Evolutionary conservation across 2,797 vertebrate species (phyloP).

Genomic region (Phylloscopus collybita): DNA sequence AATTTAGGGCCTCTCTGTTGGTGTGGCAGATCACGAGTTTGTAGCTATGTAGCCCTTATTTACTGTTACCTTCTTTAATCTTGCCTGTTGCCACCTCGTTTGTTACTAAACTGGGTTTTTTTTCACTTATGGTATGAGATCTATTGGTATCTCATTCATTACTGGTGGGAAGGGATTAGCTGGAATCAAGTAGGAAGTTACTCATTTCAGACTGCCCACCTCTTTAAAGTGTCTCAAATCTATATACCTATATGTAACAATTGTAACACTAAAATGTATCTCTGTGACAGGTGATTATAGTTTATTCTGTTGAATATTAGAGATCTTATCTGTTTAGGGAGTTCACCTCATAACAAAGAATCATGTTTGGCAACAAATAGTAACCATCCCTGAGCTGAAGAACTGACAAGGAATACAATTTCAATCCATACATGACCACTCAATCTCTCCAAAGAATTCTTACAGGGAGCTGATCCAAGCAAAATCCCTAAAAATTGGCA

Average conservation of each 20-base stretch:
- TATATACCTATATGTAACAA: background rate
- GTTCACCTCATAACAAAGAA: background rate
- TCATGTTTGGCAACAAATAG: background rate
- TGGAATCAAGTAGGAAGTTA: background rate
- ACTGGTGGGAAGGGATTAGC: background rate
- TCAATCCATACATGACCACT: background rate
- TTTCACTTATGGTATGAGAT: background rate
- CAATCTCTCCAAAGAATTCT: background rate
- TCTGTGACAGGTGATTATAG: background rate
- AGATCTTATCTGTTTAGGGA: background rate
- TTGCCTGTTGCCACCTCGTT: background rate
- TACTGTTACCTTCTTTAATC: background rate
- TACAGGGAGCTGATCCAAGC: background rate
- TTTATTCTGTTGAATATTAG: background rate
- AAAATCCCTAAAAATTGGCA: background rate
- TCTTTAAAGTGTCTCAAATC: background rate
- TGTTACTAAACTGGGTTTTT: background rate
- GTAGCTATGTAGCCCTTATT: background rate
- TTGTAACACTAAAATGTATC: background rate
- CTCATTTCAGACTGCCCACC: background rate
- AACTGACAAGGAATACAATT: background rate
- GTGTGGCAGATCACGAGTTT: fast-evolving
- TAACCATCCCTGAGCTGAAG: background rate
- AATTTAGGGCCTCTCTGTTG: background rate
- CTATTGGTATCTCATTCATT: background rate